phyloP scores from a whole-genome alignment of 92 coral and sea anemone genomes.

The Porites lobata region DNA sequence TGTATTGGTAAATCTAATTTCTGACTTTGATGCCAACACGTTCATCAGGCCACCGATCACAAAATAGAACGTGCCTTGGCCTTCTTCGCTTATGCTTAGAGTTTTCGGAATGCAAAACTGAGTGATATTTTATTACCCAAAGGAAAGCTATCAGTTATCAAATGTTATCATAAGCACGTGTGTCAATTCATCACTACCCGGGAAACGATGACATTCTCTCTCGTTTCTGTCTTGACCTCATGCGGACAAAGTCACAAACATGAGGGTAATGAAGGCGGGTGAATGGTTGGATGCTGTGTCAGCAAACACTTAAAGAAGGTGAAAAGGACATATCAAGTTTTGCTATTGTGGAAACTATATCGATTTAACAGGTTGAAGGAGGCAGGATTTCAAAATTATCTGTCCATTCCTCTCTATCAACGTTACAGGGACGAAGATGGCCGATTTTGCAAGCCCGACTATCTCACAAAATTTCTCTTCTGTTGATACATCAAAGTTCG shows the following conservation, averaged over 20 bases:
- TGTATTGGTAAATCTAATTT: no score
- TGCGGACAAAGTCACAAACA: neutral
- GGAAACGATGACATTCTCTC: neutral
- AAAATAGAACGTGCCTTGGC: no score
- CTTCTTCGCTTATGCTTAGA: neutral
- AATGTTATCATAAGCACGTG: constrained; percentile 9
- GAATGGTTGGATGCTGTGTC: neutral
- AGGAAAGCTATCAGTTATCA: neutral
- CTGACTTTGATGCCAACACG: neutral
- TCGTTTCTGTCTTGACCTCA: neutral
- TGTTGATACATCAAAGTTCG: neutral
- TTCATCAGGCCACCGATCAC: no score
- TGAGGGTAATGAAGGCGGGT: neutral
- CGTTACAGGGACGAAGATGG: constrained; percentile 3
- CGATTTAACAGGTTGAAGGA: neutral
- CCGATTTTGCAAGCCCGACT: neutral
- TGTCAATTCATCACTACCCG: neutral
- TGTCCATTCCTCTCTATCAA: neutral
- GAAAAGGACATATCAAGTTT: neutral
- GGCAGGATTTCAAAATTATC: neutral
- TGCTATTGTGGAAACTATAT: neutral
- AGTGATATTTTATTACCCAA: no score
- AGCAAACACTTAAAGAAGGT: neutral
- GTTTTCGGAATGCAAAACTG: neutral
- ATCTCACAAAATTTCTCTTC: constrained; percentile 18